Base-by-base conservation (phyloP, 2,888 invertebrate species). In the Drosophila peninsularis region DNA sequence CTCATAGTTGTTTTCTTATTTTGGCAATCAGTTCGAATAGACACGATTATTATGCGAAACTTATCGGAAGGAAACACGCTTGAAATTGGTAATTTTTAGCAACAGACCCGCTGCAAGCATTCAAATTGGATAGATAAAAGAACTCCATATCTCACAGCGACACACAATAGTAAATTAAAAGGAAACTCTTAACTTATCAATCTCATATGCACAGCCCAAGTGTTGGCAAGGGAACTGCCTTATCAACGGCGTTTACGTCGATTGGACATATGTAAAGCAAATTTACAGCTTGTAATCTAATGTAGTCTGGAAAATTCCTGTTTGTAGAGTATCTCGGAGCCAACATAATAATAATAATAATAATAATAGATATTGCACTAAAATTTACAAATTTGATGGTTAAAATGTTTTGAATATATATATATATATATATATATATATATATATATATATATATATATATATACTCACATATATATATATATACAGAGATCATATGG, bases 71-170 rank as follows among this genome's bases (percentile, higher is more conserved):
- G n/a, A 63, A 71, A 71, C 62, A 71, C 30, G 71, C 30, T 14
- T 32, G 45, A 14, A 39, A 66, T 57, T 56, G 24, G 61, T 32
- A 68, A 61, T 50, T 30, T 52, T 30, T 49, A 13, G 4, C 34
- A 34, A 63, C 60, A 68, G 34, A 39, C n/a, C 1, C 58, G 44
- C 2, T 44, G 30, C 30, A 30, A 50, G 27, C 49, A 75, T 75
- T 68, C 41, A 80, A 65, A 80, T 80, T 77, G 72, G 11, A 66
- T 42, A 71, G 76, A 77, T 80, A 77, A 63, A 34, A 37, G 32
- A 17, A 13, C 30, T 7, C 30, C 24, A 24, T 63, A 61, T 57
- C 47, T 13, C 1, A 9, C 2, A 21, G 1, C 30, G 47, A 49
- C 47, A 53, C 21, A n/a, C 27, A 36, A 4, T 32, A 17, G 32